Base-by-base conservation (phyloP, 2,888 invertebrate species). In the Drosophila rubida region DNA sequence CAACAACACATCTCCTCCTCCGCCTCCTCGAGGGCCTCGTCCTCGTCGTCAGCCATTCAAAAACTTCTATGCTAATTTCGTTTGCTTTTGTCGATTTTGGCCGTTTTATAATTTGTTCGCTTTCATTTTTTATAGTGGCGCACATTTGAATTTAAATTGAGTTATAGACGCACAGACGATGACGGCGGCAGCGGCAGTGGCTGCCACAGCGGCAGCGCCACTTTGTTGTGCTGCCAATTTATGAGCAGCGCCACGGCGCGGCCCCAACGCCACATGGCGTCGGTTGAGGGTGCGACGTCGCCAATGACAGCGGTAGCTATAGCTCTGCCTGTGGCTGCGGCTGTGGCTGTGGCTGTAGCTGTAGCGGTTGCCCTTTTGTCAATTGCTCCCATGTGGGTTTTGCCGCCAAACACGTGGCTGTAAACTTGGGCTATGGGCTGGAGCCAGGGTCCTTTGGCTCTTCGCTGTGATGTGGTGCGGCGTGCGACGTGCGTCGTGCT, bases 301-400 rank as follows among this genome's bases (percentile, higher is more conserved):
- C 53, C 75, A 68, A 61, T 73, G 75, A 66, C 70, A 78, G 68
- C 69, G 35, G 35, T 7, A 8, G 14, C 35, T 9, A n/a, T 35
- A 13, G 13, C 32, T 11, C 4, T 11, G 5, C 68, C 65, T 11
- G n/a, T n/a, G 5, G 32, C 1, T 3, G 5, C n/a, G 5, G 69
- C 65, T 11, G n/a, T n/a, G 5, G 32, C 1, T 3, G 5, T 35
- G 2, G 7, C 8, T 5, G 35, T 37, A 14, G 14, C 35, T 5
- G 13, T 37, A 14, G 35, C 35, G 76, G 78, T 74, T 86, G 80
- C 85, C 87, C 85, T 87, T 84, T 86, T 87, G 85, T 80, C 87
- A 84, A 84, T 84, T 84, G 84, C 87, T 82, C 84, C 87, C 84
- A 84, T 80, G 87, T 82, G 84, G 70, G 69, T 71, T 84, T 73